These are phyloP conservation scores for Troides helena DNA, from an alignment of 2,888 invertebrate genomes.

Conservation along the genomic window DNA sequence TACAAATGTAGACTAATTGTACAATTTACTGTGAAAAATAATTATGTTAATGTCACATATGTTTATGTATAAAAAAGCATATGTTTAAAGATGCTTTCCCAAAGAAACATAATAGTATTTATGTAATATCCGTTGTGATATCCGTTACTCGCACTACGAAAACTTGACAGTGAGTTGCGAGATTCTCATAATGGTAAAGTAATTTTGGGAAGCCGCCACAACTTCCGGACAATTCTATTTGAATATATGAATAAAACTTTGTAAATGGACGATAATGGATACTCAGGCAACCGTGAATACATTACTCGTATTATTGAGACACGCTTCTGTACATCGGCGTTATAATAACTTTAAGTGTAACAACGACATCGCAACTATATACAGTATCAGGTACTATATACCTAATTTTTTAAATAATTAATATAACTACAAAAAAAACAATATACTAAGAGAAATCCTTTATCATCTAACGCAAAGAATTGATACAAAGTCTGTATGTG, in stretches of 20 bases:
- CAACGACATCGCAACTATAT: neutral
- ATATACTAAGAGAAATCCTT: too few relatives aligned
- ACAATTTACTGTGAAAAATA: too few relatives aligned
- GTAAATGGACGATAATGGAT: constrained; percentile 59
- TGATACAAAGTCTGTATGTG: too few relatives aligned
- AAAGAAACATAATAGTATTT: constrained; percentile 9
- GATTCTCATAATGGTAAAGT: constrained; percentile 52
- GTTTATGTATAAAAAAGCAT: neutral
- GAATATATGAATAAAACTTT: constrained; percentile 52
- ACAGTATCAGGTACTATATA: too few relatives aligned
- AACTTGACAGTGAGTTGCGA: constrained; percentile 52
- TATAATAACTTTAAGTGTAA: neutral
- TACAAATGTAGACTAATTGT: too few relatives aligned
- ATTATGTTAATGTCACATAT: too few relatives aligned
- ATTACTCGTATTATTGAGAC: constrained; percentile 30
- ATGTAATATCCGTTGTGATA: constrained; percentile 26
- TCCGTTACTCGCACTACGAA: constrained; percentile 33
- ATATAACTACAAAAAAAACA: too few relatives aligned
- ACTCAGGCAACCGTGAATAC: constrained; percentile 53
- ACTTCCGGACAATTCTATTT: constrained; percentile 58
- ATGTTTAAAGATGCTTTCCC: neutral
- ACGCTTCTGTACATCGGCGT: constrained; percentile 2
- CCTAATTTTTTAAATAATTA: too few relatives aligned
- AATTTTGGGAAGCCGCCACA: constrained; percentile 52
- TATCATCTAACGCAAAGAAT: too few relatives aligned